A percentile compares a stretch with the other conserved stretches of the same genome.
Evolutionary conservation across 2,797 vertebrate genomes (phyloP).

Genomic region (Xyrichtys novacula): DNA sequence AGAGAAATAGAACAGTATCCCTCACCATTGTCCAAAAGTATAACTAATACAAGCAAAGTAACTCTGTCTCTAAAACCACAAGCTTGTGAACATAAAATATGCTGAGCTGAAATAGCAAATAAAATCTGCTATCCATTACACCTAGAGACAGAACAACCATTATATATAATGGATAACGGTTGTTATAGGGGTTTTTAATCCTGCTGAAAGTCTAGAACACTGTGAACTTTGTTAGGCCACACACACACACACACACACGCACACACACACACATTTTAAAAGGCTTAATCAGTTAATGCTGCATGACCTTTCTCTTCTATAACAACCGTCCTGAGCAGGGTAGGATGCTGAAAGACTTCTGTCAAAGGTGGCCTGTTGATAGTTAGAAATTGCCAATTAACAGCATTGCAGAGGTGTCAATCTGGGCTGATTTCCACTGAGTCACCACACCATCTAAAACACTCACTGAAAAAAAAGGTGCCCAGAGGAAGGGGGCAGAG

Average conservation of each 20-base stretch:
- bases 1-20: too few relatives aligned
- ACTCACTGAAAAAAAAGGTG: slow-evolving; percentile 57
- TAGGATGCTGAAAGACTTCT: slow-evolving; percentile 42
- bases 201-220: too few relatives aligned
- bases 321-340: slow-evolving; percentile 39
- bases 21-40: too few relatives aligned
- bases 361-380: slow-evolving; percentile 65
- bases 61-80: too few relatives aligned
- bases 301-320: slow-evolving; percentile 30
- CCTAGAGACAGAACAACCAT: too few relatives aligned
- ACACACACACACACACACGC: slow-evolving; percentile 28
- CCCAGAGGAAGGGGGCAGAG: slow-evolving; percentile 1
- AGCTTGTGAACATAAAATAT: too few relatives aligned
- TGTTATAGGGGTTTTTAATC: too few relatives aligned
- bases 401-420: slow-evolving; percentile 80
- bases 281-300: slow-evolving; percentile 26
- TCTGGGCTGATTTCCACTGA: slow-evolving; percentile 80
- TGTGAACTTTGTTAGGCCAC: slow-evolving; percentile 56
- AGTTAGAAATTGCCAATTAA: slow-evolving; percentile 81
- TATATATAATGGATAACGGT: too few relatives aligned
- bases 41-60: too few relatives aligned
- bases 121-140: too few relatives aligned
- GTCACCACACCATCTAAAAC: slow-evolving; percentile 72
- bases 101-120: too few relatives aligned
- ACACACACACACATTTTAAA: slow-evolving; percentile 48